phyloP scores from a whole-genome alignment of 2,888 invertebrate genomes.

The Laothoe populi region DNA sequence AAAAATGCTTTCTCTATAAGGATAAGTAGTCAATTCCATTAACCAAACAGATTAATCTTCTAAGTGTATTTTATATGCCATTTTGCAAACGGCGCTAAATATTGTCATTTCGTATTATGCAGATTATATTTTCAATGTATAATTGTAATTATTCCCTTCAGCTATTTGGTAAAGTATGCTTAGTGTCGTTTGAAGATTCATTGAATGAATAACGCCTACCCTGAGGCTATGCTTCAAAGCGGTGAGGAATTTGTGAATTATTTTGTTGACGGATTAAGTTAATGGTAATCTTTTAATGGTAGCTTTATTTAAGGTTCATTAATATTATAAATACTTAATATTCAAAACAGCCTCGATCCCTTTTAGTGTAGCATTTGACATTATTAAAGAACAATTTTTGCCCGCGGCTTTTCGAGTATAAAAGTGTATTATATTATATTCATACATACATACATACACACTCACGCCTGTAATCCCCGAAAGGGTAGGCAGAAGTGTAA shows the following conservation, averaged over 20 bases:
- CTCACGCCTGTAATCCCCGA: too few species aligned
- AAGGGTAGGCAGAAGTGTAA: too few species aligned
- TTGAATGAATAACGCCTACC: constrained; percentile 7
- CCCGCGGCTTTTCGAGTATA: too few species aligned
- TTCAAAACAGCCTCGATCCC: too few species aligned
- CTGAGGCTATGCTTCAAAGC: constrained; percentile 1
- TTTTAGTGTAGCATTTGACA: too few species aligned
- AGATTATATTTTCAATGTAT: constrained; percentile 49
- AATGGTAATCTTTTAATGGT: constrained; percentile 10
- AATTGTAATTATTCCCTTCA: constrained; percentile 52
- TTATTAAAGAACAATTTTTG: too few species aligned
- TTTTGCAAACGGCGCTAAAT: constrained; percentile 39
- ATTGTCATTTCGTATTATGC: constrained; percentile 58
- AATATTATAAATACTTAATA: too few species aligned
- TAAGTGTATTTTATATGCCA: not conserved
- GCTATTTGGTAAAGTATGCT: constrained; percentile 44
- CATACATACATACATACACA: too few species aligned
- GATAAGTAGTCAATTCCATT: not conserved
- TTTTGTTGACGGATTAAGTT: constrained; percentile 4
- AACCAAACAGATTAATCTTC: not conserved
- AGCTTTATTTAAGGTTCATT: not conserved
- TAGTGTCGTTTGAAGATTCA: constrained; percentile 16
- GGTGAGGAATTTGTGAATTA: not conserved
- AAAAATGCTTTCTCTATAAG: not conserved
- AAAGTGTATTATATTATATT: too few species aligned